phyloP scores from a whole-genome alignment of 2,888 invertebrate species.

The Callosobruchus maculatus region DNA sequence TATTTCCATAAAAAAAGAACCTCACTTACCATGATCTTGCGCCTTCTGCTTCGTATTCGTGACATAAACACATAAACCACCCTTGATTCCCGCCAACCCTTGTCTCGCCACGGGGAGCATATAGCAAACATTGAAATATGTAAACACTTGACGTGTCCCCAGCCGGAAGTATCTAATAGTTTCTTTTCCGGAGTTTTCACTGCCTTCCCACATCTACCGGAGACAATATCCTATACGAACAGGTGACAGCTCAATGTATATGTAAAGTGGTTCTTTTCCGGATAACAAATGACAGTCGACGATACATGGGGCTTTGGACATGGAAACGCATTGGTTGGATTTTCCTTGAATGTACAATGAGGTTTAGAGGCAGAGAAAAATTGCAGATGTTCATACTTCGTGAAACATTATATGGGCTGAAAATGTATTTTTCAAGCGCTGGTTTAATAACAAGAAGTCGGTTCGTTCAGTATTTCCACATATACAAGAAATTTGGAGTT shows the following conservation, averaged over 20 bases:
- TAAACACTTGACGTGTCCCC: slow-evolving; percentile 25
- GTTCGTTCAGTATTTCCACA: too few species aligned
- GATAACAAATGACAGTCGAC: not conserved
- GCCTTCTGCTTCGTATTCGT: not conserved
- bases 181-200: slow-evolving; percentile 11
- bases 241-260: slow-evolving; percentile 23
- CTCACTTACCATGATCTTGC: not conserved
- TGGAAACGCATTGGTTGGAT: not conserved
- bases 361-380: not conserved
- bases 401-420: too few species aligned
- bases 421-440: too few species aligned
- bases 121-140: slow-evolving; percentile 28
- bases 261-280: not conserved
- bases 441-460: too few species aligned
- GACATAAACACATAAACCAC: not conserved
- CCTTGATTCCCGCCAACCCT: not conserved
- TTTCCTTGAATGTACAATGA: not conserved
- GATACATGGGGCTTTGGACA: not conserved
- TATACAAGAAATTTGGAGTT: too few species aligned
- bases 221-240: slow-evolving; percentile 11
- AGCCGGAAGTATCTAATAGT: slow-evolving; percentile 21
- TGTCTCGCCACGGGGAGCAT: not conserved
- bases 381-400: too few species aligned
- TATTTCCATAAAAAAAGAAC: not conserved
- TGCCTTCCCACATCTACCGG: not conserved